Base-by-base conservation (phyloP, 2,113 vertebrate genomes). In the Ciconia stormi region DNA sequence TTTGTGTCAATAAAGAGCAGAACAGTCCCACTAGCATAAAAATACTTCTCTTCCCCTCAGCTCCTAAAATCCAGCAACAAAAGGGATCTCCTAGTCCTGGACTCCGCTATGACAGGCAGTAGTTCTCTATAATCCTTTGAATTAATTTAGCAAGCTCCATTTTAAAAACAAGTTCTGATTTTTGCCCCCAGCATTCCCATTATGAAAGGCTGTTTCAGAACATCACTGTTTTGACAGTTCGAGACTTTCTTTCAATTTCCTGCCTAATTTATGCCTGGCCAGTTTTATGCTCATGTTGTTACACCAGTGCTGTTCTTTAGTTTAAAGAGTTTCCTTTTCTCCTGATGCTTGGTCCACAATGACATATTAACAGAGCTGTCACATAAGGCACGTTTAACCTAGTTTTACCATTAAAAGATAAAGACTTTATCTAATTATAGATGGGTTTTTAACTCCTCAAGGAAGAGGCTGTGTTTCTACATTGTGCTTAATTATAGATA, bases 151-250 rank as follows among this genome's bases (percentile, higher is more conserved):
- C 56, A 71, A 96, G 73, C 71, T 77, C 92, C 38, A 58, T 92
- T 96, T 95, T 88, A 95, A 96, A 96, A 96, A 94, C 93, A 92
- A 90, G 92, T 77, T 93, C 93, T 91, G 95, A 95, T 89, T 96
- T 95, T 95, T 86, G 96, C 93, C 92, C 70, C 92, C 62, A 97
- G 96, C 97, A 66, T 77, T 93, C 82, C 96, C 71, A n/a, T 90
- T 96, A 93, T 96, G 63, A 97, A 97, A 96, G 88, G 85, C 74
- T 95, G 88, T 77, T 95, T 97, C 83, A 94, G 93, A 97, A 94
- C 73, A 91, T 72, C 9, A 5, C 74, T 95, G 95, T 90, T 96
- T 85, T 90, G 90, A 95, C 96, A 92, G 82, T 88, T 94, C 1
- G 0, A 90, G 96, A 96, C 85, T 97, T 94, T 90, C 87, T 94